phyloP scores from a whole-genome alignment of 1,140 invertebrate genomes.

The Hesperophylax magnus region DNA sequence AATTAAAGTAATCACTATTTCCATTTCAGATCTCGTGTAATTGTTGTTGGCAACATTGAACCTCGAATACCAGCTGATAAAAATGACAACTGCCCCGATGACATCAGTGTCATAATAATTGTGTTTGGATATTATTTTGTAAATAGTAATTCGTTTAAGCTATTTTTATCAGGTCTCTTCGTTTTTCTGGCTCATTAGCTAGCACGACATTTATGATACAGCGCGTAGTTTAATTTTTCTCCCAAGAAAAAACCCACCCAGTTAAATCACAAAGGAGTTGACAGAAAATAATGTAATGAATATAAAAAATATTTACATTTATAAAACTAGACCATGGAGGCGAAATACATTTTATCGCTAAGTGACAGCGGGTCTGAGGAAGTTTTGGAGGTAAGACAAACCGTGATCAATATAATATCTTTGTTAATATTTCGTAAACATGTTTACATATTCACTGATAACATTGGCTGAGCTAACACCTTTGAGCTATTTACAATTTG shows the following conservation, averaged over 20 bases:
- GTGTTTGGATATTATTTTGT: conserved; percentile 14
- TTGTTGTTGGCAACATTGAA: too few relatives aligned
- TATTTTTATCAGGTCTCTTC: conserved; percentile 11
- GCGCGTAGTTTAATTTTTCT: neutral
- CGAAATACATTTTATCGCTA: conserved; percentile 50
- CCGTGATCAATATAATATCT: too few relatives aligned
- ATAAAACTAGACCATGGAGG: conserved; percentile 14
- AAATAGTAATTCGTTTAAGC: conserved; percentile 3
- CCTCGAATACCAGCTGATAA: neutral
- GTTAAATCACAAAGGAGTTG: neutral
- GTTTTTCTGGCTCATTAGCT: neutral
- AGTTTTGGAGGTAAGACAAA: conserved; percentile 41
- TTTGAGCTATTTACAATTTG: too few relatives aligned
- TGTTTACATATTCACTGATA: too few relatives aligned
- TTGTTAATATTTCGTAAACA: too few relatives aligned
- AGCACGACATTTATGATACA: neutral
- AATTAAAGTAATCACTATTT: too few relatives aligned
- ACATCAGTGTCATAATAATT: conserved; percentile 27
- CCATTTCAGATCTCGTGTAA: too few relatives aligned
- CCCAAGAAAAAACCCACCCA: neutral
- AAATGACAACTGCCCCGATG: conserved; percentile 12
- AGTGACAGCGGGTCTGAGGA: conserved; percentile 44
- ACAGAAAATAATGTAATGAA: neutral
- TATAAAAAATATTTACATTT: neutral
- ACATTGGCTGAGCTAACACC: too few relatives aligned